phyloP scores from a whole-genome alignment of 1,140 invertebrate species.

The Sarcophaga peregrina region DNA sequence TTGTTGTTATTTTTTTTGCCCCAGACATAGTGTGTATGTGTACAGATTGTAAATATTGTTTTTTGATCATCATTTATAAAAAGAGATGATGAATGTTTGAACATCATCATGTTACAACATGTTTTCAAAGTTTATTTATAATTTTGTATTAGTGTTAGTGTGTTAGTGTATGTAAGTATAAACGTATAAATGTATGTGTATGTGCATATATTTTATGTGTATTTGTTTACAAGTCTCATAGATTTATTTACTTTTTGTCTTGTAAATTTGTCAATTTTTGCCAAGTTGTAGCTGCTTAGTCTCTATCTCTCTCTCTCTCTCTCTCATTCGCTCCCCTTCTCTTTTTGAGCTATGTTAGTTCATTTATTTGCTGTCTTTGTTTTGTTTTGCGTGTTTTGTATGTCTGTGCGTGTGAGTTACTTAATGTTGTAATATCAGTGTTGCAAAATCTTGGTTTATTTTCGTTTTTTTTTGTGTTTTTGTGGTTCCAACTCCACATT shows the following conservation, averaged over 20 bases:
- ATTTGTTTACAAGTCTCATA: not conserved
- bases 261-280: conserved; percentile 27
- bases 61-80: conserved; percentile 3
- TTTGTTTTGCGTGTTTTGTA: not conserved
- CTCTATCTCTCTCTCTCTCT: too few relatives aligned
- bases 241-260: conserved; percentile 22
- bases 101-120: conserved; percentile 2
- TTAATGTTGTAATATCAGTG: not conserved
- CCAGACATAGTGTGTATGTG: not conserved
- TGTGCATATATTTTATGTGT: not conserved
- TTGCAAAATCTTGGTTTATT: not conserved
- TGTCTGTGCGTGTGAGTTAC: not conserved
- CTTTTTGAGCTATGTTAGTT: too few relatives aligned
- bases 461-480: not conserved
- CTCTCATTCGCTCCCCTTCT: too few relatives aligned
- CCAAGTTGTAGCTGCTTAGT: not conserved
- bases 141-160: not conserved
- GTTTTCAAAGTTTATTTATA: not conserved
- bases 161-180: not conserved
- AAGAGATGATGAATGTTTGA: not conserved
- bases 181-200: not conserved
- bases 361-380: not conserved
- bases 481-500: conserved; percentile 3
- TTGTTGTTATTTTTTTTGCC: too few relatives aligned
- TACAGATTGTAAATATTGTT: not conserved